Evolutionary conservation across 2,888 invertebrate species (phyloP).

Genomic region (Petrolisthes cinctipes): DNA sequence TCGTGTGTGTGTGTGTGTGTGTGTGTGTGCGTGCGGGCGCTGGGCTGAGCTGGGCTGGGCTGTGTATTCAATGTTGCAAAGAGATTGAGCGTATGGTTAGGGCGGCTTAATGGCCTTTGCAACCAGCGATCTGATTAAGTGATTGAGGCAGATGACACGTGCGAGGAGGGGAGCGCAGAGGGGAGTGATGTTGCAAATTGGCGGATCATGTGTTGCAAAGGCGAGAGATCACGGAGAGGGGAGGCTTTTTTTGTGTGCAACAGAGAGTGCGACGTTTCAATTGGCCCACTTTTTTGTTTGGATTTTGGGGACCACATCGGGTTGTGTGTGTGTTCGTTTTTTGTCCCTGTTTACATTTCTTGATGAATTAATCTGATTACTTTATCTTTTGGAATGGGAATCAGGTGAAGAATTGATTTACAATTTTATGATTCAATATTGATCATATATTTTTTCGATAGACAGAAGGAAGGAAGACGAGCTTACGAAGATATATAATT

Average conservation of each 20-base stretch:
- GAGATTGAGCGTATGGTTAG: conserved; percentile 25
- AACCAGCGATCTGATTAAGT: conserved; percentile 53
- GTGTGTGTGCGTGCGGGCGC: conserved; percentile 21
- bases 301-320: not conserved
- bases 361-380: too few species aligned
- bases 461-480: too few species aligned
- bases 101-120: conserved; percentile 40
- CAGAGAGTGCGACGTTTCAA: not conserved
- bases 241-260: not conserved
- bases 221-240: conserved; percentile 20
- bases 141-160: conserved; percentile 50
- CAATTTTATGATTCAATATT: too few species aligned
- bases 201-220: conserved; percentile 52
- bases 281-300: not conserved
- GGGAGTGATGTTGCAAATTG: conserved; percentile 57
- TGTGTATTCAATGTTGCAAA: conserved; percentile 49
- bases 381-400: too few species aligned
- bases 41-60: not conserved
- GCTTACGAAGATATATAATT: not conserved
- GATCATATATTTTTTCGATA: too few species aligned
- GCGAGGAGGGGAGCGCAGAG: conserved; percentile 35
- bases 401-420: too few species aligned
- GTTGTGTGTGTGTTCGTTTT: not conserved
- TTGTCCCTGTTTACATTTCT: not conserved
- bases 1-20: conserved; percentile 15